Percentiles rank a stretch among this genome's conserved stretches.
Evolutionary conservation across 2,888 invertebrate genomes (phyloP).

Genomic region (Melinopterus prodromus): DNA sequence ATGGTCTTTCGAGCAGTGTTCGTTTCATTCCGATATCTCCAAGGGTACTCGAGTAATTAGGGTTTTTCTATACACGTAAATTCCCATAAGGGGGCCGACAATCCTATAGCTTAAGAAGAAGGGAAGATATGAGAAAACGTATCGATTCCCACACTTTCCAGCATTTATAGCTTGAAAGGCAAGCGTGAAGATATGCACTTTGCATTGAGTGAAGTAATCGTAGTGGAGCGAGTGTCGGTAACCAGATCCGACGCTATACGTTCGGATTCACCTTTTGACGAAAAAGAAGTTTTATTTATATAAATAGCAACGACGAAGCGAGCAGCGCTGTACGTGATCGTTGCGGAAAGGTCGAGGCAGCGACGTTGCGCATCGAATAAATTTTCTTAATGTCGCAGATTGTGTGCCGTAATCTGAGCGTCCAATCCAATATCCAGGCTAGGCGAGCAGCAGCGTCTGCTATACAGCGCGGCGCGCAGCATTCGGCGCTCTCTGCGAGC

Average conservation of each 20-base stretch:
- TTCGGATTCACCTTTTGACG: background rate
- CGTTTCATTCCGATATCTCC: no score
- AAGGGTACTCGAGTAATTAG: no score
- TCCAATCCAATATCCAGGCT: conserved; percentile 4
- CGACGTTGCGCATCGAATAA: background rate
- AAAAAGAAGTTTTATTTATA: background rate
- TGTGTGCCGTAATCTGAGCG: background rate
- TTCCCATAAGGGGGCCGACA: no score
- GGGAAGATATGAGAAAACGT: no score
- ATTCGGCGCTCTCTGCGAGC: background rate
- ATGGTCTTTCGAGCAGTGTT: no score
- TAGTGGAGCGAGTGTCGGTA: background rate
- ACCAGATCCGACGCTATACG: background rate
- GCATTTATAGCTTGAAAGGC: no score
- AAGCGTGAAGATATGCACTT: no score
- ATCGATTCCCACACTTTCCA: no score
- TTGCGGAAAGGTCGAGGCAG: background rate
- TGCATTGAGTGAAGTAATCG: no score
- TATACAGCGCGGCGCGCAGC: background rate
- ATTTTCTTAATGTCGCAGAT: conserved; percentile 4
- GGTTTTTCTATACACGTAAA: no score
- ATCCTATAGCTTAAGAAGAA: no score
- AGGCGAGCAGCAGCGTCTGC: background rate
- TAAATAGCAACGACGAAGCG: background rate
- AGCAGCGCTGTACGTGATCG: background rate